Evolutionary conservation across 2,797 vertebrate genomes (phyloP), one percentile per base, ranked within the genome.

Genomic region (Melanogrammus aeglefinus): DNA sequence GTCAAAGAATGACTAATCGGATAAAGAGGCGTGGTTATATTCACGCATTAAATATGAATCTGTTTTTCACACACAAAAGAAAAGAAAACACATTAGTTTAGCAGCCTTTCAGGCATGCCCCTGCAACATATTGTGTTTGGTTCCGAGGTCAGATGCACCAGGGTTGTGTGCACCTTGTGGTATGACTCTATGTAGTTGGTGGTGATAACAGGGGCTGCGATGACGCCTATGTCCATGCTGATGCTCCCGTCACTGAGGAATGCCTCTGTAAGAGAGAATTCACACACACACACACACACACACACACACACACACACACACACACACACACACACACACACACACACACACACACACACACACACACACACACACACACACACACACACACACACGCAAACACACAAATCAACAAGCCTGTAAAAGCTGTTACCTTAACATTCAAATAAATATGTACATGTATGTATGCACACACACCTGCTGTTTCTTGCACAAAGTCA

Each of bases 151-250:
- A 27, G n/a, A 69, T 27, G n/a, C 9, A 16, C 18, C 24, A 8
- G 13, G 63, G 63, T 69, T 69, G n/a, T 69, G 10, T 21, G 18
- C 33, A 97, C 96, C 95, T 96, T 97, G 88, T 97, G 96, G 72
- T 96, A 94, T 0, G 97, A 96, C 82, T 98, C 96, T 0, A 97
- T 83, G 82, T 96, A 96, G 85, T 91, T 94, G 1, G 90, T 86
- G 70, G 92, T 95, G 83, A 97, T 93, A 72, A 93, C 83, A 0
- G 96, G 95, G 10, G 83, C 29, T 1, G 94, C 80, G 0, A 94
- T 92, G 0, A 96, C 74, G n/a, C 94, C 92, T 0, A 96, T 90
- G n/a, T 97, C 94, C 1, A 96, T 76, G 0, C 85, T 77, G 70
- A 96, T 96, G 79, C 90, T 90, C 27, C 94, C 92, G 29, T 95